A percentile compares a stretch with the other conserved stretches of the same genome.
phyloP scores from a whole-genome alignment of 2,888 invertebrate species.

The Oligia latruncula region DNA sequence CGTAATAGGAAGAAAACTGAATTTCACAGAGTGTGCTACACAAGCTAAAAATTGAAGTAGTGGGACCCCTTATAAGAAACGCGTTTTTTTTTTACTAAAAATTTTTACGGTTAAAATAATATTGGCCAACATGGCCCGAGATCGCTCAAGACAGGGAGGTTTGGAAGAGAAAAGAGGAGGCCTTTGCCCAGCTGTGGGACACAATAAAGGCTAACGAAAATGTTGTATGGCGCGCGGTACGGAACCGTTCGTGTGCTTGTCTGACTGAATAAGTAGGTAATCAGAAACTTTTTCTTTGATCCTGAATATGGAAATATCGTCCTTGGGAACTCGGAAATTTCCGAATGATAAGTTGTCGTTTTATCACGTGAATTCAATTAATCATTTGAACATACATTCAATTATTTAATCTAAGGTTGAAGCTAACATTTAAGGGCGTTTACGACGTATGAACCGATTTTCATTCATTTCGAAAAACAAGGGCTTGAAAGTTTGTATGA shows the following conservation, averaged over 20 bases:
- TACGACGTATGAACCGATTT: no score
- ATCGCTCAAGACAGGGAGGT: no score
- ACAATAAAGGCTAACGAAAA: neutral
- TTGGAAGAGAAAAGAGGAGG: no score
- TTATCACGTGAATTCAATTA: constrained; percentile 7
- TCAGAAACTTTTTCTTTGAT: neutral
- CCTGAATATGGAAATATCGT: neutral
- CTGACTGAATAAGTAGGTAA: neutral
- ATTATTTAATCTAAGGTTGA: constrained; percentile 4
- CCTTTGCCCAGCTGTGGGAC: no score
- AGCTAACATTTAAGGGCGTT: neutral
- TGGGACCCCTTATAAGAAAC: constrained; percentile 10
- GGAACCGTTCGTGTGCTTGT: neutral
- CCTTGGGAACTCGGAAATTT: neutral
- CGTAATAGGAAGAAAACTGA: neutral
- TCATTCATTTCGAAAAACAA: no score
- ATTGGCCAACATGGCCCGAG: no score
- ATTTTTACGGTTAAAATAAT: no score
- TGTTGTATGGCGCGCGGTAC: neutral
- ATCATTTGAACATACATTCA: neutral
- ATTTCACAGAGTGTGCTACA: neutral
- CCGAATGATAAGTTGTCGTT: neutral
- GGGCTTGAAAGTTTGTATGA: no score
- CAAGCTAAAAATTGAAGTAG: no score
- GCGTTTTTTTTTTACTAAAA: no score